Base-by-base conservation (phyloP, 2,113 vertebrate genomes). In the Danionella cerebrum region DNA sequence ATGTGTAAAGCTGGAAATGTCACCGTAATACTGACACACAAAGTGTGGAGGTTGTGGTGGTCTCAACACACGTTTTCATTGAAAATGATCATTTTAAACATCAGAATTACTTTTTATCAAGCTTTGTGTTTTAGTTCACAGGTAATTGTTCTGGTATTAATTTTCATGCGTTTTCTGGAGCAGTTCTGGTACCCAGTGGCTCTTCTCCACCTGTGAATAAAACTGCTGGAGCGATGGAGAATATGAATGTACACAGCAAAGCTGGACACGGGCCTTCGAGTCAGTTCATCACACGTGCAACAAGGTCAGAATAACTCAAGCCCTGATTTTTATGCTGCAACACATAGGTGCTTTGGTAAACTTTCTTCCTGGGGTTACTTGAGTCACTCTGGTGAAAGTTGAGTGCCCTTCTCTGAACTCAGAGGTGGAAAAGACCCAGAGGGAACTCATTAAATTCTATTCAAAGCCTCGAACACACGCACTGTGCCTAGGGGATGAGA, bases 171-270 rank as follows among this genome's bases (percentile, higher is more conserved):
- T 0, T 67, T 14, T 52, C 6, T 54, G 13, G n/a, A n/a, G n/a
- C 72, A 88, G 84, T 90, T 52, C 83, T 92, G 63, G 86, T 85
- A 55, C 69, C 88, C 38, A 35, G 54, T 2, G 82, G 83, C 1
- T 84, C 88, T 16, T 84, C 89, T 0, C 82, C 88, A 80, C 84
- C 92, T 0, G 84, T 89, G 44, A 84, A 87, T 7, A 99, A 94
- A 84, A 85, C 87, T 4, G 80, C 86, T 63, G 83, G 88, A 22
- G 77, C 90, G 60, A 87, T 96, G 38, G 96, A 98, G 70, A 82
- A 87, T 35, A 74, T 94, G 85, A 91, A 48, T 81, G 82, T 92
- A 65, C 92, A 95, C 53, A 77, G 87, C 1, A 98, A 95, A 83
- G 79, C 85, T 0, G 72, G 78, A 13, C 82, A 81, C 8, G 89